Conservation (phyloP, 2,797 vertebrate species). For the Melanotaenia parkinsoni region DNA sequence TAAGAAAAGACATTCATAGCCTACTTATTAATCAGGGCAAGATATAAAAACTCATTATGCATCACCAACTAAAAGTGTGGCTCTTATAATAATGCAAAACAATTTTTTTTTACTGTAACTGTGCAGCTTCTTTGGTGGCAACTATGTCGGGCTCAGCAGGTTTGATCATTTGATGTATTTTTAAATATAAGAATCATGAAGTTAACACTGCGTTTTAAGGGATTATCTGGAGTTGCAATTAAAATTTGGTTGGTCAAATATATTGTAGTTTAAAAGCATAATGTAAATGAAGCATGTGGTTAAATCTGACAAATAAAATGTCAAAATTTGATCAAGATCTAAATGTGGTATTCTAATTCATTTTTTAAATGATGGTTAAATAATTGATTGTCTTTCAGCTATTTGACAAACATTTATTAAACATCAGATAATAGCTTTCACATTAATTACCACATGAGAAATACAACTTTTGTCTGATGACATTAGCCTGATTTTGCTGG, state of each 20-base stretch:
- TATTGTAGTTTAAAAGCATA: background rate
- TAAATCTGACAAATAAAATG: background rate
- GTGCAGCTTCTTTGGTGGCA: too few relatives aligned
- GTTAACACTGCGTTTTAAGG: background rate
- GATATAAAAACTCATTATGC: background rate
- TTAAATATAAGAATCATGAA: background rate
- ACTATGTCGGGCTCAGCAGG: too few relatives aligned
- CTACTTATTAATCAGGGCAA: background rate
- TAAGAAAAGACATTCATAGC: background rate
- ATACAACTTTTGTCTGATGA: too few relatives aligned
- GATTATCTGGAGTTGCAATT: background rate
- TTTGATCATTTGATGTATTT: background rate
- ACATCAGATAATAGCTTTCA: background rate
- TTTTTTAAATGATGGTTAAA: background rate
- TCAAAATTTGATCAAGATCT: background rate
- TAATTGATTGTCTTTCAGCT: background rate
- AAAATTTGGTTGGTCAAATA: background rate
- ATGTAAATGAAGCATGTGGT: background rate
- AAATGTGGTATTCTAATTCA: background rate
- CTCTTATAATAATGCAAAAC: background rate
- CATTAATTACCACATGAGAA: background rate
- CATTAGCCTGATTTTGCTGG: background rate
- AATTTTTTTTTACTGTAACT: too few relatives aligned
- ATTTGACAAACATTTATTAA: background rate
- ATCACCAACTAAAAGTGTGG: background rate